Evolutionary conservation across 2,113 vertebrate genomes (phyloP).

Genomic region (Cisticola juncidis): DNA sequence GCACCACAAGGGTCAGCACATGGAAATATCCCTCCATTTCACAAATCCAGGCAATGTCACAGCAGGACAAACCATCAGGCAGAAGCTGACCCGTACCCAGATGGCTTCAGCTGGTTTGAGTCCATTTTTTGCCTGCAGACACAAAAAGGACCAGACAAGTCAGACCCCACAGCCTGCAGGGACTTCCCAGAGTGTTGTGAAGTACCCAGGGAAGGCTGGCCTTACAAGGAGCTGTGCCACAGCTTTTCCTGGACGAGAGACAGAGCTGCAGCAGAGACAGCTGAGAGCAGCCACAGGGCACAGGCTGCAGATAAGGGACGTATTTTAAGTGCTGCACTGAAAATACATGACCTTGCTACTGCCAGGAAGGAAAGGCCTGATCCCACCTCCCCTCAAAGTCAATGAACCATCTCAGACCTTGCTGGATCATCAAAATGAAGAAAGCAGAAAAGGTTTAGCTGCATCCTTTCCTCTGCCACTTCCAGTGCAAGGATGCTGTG

Average conservation of each 20-base stretch:
- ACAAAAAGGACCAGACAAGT: background rate
- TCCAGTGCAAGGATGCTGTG: background rate
- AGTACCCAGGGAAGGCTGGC: background rate
- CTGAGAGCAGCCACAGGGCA: background rate
- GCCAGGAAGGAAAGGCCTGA: background rate
- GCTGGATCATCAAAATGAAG: background rate
- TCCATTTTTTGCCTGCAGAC: background rate
- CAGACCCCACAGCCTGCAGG: background rate
- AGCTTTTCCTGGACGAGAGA: background rate
- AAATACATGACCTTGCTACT: slow-evolving; percentile 1
- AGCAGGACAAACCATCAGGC: background rate
- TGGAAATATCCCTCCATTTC: background rate
- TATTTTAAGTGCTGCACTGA: slow-evolving; percentile 13
- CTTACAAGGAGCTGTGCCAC: background rate
- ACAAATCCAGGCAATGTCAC: background rate
- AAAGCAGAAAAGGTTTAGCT: background rate
- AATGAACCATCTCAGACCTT: background rate
- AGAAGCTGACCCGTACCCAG: background rate
- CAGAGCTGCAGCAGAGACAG: background rate
- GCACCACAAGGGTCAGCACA: accelerated
- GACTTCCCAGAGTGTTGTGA: background rate
- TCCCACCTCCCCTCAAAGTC: background rate
- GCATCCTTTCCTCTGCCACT: background rate
- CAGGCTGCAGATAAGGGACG: background rate
- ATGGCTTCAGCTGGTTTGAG: background rate